A percentile compares a stretch with the other conserved stretches of the same genome.
phyloP scores from a whole-genome alignment of 2,888 invertebrate genomes.

The Lepidocyrtoides sp. region DNA sequence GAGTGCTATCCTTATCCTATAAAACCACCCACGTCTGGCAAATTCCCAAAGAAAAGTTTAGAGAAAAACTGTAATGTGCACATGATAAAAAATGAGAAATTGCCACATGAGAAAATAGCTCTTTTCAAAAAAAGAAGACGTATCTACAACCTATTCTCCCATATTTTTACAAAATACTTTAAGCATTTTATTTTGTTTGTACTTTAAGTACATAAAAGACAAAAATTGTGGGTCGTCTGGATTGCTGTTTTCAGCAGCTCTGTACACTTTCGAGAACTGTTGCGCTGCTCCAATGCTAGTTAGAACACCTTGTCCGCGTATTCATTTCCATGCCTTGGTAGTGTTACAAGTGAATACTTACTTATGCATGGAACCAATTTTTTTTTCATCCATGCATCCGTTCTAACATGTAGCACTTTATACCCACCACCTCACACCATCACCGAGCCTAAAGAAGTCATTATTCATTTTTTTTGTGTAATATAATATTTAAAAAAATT shows the following conservation, averaged over 20 bases:
- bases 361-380: too few species aligned
- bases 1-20: conserved; percentile 2
- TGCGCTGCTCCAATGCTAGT: neutral
- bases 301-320: neutral
- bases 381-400: too few species aligned
- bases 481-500: neutral
- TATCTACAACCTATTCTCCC: conserved; percentile 33
- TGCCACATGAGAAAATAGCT: neutral
- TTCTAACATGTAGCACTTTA: neutral
- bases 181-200: neutral
- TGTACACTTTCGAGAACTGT: conserved; percentile 6
- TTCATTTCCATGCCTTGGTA: neutral
- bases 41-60: conserved; percentile 57
- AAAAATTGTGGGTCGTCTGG: neutral
- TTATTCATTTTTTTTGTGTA: conserved; percentile 34
- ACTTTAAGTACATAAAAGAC: neutral
- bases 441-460: neutral
- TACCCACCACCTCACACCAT: neutral
- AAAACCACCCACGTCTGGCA: conserved; percentile 65
- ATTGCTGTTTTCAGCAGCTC: neutral
- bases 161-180: conserved; percentile 16
- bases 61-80: conserved; percentile 38
- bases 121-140: neutral
- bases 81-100: conserved; percentile 58
- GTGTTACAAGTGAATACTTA: neutral